phyloP scores from a whole-genome alignment of 2,888 invertebrate species.

The Hypolimnas misippus region DNA sequence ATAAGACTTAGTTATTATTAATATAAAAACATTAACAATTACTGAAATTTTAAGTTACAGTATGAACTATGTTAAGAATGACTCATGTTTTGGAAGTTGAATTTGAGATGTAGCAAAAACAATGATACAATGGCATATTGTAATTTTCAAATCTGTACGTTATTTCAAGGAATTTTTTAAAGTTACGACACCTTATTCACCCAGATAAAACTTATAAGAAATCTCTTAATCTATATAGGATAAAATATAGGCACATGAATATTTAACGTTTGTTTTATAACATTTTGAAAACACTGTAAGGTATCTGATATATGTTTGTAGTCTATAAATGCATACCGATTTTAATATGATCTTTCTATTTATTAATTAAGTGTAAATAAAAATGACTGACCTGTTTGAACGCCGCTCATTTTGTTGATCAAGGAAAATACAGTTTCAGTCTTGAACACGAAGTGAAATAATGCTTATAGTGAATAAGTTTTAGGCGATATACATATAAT shows the following conservation, averaged over 20 bases:
- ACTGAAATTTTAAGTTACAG: too few species aligned
- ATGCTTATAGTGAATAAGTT: slow-evolving; percentile 12
- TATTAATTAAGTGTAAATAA: slow-evolving; percentile 27
- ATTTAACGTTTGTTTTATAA: too few species aligned
- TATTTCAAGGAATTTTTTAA: too few species aligned
- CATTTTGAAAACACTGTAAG: too few species aligned
- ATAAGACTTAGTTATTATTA: too few species aligned
- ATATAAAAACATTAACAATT: too few species aligned
- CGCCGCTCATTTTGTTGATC: slow-evolving; percentile 64
- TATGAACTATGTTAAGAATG: background rate
- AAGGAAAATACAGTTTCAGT: slow-evolving; percentile 37
- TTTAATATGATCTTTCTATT: background rate
- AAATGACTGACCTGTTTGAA: slow-evolving; percentile 68
- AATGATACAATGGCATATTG: background rate
- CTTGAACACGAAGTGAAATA: slow-evolving; percentile 28
- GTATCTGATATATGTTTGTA: background rate
- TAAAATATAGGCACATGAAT: too few species aligned
- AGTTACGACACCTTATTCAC: too few species aligned
- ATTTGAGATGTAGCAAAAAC: background rate
- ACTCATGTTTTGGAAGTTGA: background rate
- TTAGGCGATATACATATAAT: slow-evolving; percentile 15
- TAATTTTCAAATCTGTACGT: too few species aligned
- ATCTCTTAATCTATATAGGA: too few species aligned
- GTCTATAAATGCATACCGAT: background rate
- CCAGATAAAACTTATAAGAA: too few species aligned